Evolutionary conservation across 2,797 vertebrate species (phyloP).

Genomic region (Micrastur ruficollis): DNA sequence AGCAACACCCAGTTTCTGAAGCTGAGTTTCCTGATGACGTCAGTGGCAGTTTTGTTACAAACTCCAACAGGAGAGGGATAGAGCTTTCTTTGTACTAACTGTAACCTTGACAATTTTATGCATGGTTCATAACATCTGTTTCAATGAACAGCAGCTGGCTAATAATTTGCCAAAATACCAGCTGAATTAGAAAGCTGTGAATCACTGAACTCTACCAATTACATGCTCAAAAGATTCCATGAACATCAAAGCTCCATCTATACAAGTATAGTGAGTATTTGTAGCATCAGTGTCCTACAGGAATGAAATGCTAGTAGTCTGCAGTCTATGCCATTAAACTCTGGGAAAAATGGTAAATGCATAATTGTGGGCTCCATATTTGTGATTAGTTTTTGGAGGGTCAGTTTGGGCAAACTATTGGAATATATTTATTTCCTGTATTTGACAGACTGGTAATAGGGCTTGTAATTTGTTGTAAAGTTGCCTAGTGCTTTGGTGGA

Average conservation of each 20-base stretch:
- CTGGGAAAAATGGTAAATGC: neutral
- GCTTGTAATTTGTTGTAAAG: neutral
- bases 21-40: neutral
- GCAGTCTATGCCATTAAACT: neutral
- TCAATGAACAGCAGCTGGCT: slow-evolving; percentile 59
- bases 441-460: neutral
- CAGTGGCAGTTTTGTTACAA: neutral
- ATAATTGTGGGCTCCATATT: neutral
- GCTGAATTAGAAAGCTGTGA: slow-evolving; percentile 61
- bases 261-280: neutral
- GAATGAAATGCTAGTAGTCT: neutral
- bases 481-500: neutral
- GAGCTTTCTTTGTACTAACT: neutral
- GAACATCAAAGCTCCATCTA: slow-evolving; percentile 31
- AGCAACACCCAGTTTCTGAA: neutral
- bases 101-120: slow-evolving; percentile 58
- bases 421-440: neutral
- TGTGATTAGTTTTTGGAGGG: neutral
- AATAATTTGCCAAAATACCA: slow-evolving; percentile 55
- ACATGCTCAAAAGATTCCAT: slow-evolving; percentile 48
- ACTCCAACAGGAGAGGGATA: neutral
- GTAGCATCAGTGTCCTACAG: neutral
- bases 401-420: neutral
- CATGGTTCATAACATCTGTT: slow-evolving; percentile 59
- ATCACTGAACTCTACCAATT: slow-evolving; percentile 62